phyloP scores from a whole-genome alignment of 2,888 invertebrate species.

The Brachyopa scutellaris region DNA sequence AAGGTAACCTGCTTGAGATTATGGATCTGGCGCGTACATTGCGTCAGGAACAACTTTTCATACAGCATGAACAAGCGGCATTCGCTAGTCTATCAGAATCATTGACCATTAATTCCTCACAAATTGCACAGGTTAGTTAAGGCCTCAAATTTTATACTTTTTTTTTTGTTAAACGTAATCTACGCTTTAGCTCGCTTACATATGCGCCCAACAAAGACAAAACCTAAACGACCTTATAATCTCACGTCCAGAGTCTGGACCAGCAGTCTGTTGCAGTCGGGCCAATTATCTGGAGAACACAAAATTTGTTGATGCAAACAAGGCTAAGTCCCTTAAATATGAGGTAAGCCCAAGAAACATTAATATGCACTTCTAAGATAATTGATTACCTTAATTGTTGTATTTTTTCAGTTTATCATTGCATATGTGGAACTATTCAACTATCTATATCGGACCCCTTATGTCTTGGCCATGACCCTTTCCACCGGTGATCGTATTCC shows the following conservation, averaged over 20 bases:
- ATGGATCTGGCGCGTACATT: slow-evolving; percentile 82
- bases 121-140: slow-evolving; percentile 82
- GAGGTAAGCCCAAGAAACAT: slow-evolving; percentile 83
- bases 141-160: too few species aligned
- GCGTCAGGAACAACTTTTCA: slow-evolving; percentile 90
- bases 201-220: slow-evolving; percentile 92
- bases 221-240: slow-evolving; percentile 90
- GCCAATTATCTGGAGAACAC: slow-evolving; percentile 85
- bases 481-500: slow-evolving; percentile 86
- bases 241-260: slow-evolving; percentile 89
- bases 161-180: too few species aligned
- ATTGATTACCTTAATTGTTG: background rate
- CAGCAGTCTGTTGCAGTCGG: slow-evolving; percentile 89
- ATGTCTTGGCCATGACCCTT: slow-evolving; percentile 87
- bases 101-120: slow-evolving; percentile 84
- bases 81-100: slow-evolving; percentile 90
- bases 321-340: slow-evolving; percentile 91
- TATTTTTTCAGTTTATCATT: slow-evolving; percentile 82
- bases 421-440: slow-evolving; percentile 88
- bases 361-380: background rate
- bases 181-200: slow-evolving; percentile 89
- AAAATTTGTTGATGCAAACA: slow-evolving; percentile 90
- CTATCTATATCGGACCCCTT: slow-evolving; percentile 86
- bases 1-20: slow-evolving; percentile 81
- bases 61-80: slow-evolving; percentile 91